Base-by-base conservation (phyloP, 2,113 vertebrate species). In the Monopterus albus region DNA sequence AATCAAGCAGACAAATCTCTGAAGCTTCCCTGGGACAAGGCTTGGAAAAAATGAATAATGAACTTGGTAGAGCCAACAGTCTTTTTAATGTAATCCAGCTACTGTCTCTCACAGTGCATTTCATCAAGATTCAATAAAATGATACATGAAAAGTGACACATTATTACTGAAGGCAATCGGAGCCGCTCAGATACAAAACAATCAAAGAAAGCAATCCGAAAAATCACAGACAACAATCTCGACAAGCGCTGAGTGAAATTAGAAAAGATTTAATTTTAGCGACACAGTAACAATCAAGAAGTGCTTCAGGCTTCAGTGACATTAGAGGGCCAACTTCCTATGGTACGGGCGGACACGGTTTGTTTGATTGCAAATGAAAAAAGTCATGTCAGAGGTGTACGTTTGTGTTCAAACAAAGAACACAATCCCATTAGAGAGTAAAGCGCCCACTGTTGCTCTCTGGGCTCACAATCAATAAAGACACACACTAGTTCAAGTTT, bases 141-240 rank as follows among this genome's bases (percentile, higher is more conserved):
- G 47, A 79, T 70, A 89, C 89, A 88, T 83, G 82, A 84, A 88
- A 88, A 89, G 85, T 88, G 88, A 87, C 90, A 87, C 71, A 74
- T 87, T 88, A 86, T 88, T 85, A 88, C 86, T 65, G 83, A 86
- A 74, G 89, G 88, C 83, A 75, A 85, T 81, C 73, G 28, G 64
- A 66, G 78, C 71, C 1, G 52, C 75, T 75, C 68, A 6, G 69
- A 88, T 80, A 89, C 84, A 77, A 83, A 90, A 90, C 84, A 90
- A 90, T 90, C 87, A 90, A 83, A 88, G 71, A 79, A 84, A 85
- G 82, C 84, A 90, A 91, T 91, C 87, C 86, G 69, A 83, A 79
- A 84, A 88, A 88, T 79, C 75, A 69, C 75, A 84, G 57, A 70
- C 84, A 81, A 84, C 88, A 78, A 82, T 85, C 87, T 83, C 39